Conservation (phyloP, 2,888 invertebrate genomes). For the Tyria jacobaeae region DNA sequence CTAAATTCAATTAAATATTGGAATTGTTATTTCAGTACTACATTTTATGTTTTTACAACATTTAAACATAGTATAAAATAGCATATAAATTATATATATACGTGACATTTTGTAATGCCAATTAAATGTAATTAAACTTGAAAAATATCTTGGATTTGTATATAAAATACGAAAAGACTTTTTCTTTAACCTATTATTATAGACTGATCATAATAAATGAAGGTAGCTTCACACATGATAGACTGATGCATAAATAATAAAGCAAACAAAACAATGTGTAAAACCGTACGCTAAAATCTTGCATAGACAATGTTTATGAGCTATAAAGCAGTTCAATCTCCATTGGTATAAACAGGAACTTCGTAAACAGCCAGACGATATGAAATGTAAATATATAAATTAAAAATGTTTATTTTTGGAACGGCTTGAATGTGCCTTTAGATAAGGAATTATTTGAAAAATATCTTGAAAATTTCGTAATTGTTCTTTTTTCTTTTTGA, state of each 20-base stretch:
- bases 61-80: too few species aligned
- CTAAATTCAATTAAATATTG: not conserved
- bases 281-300: slow-evolving; percentile 13
- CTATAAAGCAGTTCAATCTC: slow-evolving; percentile 32
- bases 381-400: slow-evolving; percentile 23
- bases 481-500: slow-evolving; percentile 25
- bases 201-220: not conserved
- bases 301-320: slow-evolving; percentile 34
- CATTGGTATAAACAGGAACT: slow-evolving; percentile 32
- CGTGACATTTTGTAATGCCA: too few species aligned
- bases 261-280: not conserved
- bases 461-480: slow-evolving; percentile 13
- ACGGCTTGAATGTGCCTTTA: not conserved
- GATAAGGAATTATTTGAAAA: slow-evolving; percentile 1
- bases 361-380: slow-evolving; percentile 33
- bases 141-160: too few species aligned
- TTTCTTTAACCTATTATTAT: too few species aligned
- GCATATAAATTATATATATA: too few species aligned
- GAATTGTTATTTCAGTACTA: not conserved
- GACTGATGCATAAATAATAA: not conserved
- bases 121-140: too few species aligned
- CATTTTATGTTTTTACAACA: not conserved
- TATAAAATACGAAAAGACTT: too few species aligned
- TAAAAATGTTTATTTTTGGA: slow-evolving; percentile 17
- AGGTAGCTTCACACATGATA: not conserved